Conservation (phyloP, 2,113 vertebrate genomes). For the Stictonetta naevosa region DNA sequence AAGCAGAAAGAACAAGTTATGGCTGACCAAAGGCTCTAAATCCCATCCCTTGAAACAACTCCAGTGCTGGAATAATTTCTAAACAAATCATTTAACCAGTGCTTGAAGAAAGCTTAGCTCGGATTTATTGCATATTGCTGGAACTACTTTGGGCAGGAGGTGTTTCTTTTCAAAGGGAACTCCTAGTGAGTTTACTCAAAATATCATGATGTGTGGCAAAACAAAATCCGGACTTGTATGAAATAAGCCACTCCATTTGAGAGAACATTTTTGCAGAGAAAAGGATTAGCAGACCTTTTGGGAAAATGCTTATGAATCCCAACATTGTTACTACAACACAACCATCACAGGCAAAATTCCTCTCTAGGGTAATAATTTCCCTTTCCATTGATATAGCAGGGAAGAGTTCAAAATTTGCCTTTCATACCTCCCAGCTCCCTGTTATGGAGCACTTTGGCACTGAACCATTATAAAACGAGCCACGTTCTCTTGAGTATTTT, state of each 20-base stretch:
- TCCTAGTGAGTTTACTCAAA: constrained; percentile 1
- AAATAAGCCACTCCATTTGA: not conserved
- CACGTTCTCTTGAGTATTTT: not conserved
- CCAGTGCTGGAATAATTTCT: constrained; percentile 22
- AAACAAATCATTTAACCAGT: constrained; percentile 59
- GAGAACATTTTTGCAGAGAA: not conserved
- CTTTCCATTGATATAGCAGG: not conserved
- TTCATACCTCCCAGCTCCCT: not conserved
- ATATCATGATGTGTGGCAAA: not conserved
- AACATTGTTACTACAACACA: not conserved
- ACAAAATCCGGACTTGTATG: not conserved
- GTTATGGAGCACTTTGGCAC: not conserved
- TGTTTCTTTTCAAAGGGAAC: constrained; percentile 48
- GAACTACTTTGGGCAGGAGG: constrained; percentile 8
- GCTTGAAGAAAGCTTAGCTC: constrained; percentile 22
- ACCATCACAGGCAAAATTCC: not conserved
- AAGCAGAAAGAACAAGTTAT: constrained; percentile 40
- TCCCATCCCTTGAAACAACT: constrained; percentile 5
- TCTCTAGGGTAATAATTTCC: constrained; percentile 23
- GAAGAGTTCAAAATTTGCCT: constrained; percentile 14
- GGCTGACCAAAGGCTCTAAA: constrained; percentile 40
- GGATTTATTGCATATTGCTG: constrained; percentile 29
- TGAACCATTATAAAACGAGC: not conserved
- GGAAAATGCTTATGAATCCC: constrained; percentile 18
- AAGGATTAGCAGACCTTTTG: constrained; percentile 32